Percentiles rank a stretch among this genome's conserved stretches.
These are phyloP conservation scores for Nipponacmea schrenckii DNA, from an alignment of 2,888 invertebrate species.

Conservation along the genomic window DNA sequence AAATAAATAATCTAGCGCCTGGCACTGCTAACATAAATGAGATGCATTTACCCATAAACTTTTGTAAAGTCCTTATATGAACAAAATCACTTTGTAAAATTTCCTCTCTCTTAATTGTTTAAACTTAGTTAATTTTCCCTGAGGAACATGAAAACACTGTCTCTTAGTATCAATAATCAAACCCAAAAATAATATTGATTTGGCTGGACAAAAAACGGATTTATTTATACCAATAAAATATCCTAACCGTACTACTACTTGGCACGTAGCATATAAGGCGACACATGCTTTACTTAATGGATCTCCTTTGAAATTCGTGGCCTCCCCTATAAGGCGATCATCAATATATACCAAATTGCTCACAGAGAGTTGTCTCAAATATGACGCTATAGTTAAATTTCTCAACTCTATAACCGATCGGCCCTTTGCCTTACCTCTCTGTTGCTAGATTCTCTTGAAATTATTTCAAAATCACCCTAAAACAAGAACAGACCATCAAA, in stretches of 20 bases:
- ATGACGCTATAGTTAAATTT: background rate
- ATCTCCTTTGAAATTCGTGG: background rate
- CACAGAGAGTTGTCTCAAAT: too few species aligned
- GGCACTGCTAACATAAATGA: too few species aligned
- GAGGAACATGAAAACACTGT: background rate
- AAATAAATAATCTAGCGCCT: too few species aligned
- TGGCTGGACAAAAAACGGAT: background rate
- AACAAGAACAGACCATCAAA: too few species aligned
- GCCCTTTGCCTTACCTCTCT: too few species aligned
- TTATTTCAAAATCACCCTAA: too few species aligned
- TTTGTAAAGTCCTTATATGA: too few species aligned
- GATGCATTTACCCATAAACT: too few species aligned
- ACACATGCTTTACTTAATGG: background rate
- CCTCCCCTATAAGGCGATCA: background rate
- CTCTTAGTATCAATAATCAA: background rate
- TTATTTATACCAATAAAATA: background rate
- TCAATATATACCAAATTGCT: too few species aligned
- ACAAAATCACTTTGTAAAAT: too few species aligned
- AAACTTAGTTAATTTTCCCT: background rate
- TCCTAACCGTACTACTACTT: background rate
- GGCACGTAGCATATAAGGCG: background rate
- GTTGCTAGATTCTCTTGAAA: too few species aligned
- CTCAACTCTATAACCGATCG: too few species aligned
- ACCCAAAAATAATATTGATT: background rate
- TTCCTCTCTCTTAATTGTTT: background rate